Percentiles rank a stretch among this genome's conserved stretches.
These are phyloP conservation scores for Pelochelys cantorii DNA, from an alignment of 2,797 vertebrate species.

Conservation along the genomic window DNA sequence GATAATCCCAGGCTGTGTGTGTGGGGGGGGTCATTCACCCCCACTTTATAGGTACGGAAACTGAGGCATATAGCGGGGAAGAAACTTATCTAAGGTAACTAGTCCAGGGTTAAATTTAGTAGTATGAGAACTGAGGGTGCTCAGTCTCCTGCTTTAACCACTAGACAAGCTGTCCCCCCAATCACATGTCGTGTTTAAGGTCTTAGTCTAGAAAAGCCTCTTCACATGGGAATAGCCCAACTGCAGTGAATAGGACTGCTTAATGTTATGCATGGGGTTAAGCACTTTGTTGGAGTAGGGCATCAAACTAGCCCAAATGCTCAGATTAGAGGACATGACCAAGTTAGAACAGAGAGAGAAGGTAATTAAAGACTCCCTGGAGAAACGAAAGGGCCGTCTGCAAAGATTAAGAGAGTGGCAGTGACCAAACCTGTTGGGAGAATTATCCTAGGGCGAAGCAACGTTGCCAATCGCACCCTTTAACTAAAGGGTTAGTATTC, in stretches of 20 bases:
- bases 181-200: background rate
- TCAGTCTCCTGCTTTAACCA: background rate
- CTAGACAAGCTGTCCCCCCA: background rate
- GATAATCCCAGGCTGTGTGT: too few species aligned
- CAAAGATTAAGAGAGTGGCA: background rate
- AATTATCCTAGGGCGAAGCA: background rate
- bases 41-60: background rate
- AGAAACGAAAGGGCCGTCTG: background rate
- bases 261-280: background rate
- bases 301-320: background rate
- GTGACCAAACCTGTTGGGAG: background rate
- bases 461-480: background rate
- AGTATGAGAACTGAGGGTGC: background rate
- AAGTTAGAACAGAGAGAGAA: background rate
- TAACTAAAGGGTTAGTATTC: slow-evolving; percentile 3
- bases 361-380: background rate
- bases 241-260: background rate
- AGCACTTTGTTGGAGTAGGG: background rate
- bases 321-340: background rate
- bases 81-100: background rate
- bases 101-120: background rate
- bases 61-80: background rate
- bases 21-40: background rate
- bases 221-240: background rate
- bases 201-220: background rate